phyloP scores from a whole-genome alignment of 2,797 vertebrate species.

The Spondyliosoma cantharus region DNA sequence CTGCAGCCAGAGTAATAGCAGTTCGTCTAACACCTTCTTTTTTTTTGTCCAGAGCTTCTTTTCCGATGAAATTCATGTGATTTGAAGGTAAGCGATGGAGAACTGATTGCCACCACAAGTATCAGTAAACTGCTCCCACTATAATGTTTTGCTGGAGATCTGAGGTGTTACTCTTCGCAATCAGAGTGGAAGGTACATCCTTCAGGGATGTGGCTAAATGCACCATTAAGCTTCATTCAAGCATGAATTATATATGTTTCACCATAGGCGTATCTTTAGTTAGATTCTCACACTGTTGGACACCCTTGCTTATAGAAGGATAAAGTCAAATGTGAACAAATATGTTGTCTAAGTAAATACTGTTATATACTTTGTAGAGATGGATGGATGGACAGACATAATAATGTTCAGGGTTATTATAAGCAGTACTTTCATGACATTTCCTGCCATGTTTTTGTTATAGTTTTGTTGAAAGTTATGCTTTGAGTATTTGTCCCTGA shows the following conservation, averaged over 20 bases:
- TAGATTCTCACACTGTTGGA: slow-evolving; percentile 3
- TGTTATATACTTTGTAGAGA: not conserved
- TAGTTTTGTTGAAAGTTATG: not conserved
- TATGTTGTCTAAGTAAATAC: not conserved
- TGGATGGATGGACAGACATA: not conserved
- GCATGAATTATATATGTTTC: too few species aligned
- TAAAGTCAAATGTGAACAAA: slow-evolving; percentile 28
- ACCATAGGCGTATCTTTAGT: too few species aligned
- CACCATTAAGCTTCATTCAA: too few species aligned
- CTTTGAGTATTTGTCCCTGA: not conserved
- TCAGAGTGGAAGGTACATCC: slow-evolving; percentile 13
- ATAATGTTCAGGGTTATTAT: not conserved
- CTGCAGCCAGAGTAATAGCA: not conserved
- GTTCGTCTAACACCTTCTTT: not conserved
- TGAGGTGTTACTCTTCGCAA: slow-evolving; percentile 18
- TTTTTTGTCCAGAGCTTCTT: not conserved
- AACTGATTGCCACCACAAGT: not conserved
- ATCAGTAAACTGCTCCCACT: not conserved
- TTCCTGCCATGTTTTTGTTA: not conserved
- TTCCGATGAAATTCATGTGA: not conserved
- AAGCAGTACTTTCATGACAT: not conserved
- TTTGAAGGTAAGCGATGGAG: not conserved
- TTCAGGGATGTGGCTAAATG: slow-evolving; percentile 42
- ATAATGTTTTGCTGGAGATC: not conserved
- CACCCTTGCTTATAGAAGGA: not conserved